phyloP scores from a whole-genome alignment of 2,113 vertebrate species.

The Thymallus thymallus region DNA sequence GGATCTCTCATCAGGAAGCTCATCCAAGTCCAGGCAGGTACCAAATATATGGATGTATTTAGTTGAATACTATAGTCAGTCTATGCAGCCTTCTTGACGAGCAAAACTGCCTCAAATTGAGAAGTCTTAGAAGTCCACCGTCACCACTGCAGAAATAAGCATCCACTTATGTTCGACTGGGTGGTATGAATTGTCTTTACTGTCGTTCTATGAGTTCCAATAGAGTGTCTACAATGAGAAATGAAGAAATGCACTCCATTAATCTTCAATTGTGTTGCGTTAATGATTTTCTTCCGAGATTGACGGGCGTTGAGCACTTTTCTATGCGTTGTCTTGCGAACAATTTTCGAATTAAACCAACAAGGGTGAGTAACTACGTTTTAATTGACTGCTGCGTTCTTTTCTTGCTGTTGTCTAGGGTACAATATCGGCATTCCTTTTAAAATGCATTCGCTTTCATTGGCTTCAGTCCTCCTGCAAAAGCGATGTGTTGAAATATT shows the following conservation, averaged over 20 bases:
- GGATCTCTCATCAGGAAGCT: constrained; percentile 99
- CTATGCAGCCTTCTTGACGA: not conserved
- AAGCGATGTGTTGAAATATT: constrained; percentile 73
- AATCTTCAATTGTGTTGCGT: constrained; percentile 55
- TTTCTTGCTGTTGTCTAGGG: constrained; percentile 51
- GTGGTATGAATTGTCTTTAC: constrained; percentile 18
- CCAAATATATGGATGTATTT: constrained; percentile 59
- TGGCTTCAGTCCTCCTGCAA: constrained; percentile 66
- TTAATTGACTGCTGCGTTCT: constrained; percentile 56
- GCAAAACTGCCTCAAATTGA: constrained; percentile 8
- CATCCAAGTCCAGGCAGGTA: constrained; percentile 83
- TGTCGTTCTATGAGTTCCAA: constrained; percentile 41
- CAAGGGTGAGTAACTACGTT: constrained; percentile 50
- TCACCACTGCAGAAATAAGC: constrained; percentile 45
- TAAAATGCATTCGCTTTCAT: constrained; percentile 66
- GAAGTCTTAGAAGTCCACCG: constrained; percentile 51
- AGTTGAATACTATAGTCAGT: constrained; percentile 16
- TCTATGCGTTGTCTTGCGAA: constrained; percentile 28
- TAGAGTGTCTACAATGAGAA: constrained; percentile 55
- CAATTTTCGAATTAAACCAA: constrained; percentile 63
- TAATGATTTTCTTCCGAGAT: constrained; percentile 49
- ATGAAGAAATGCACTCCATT: constrained; percentile 63
- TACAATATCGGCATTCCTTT: constrained; percentile 72
- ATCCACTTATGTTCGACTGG: constrained; percentile 53
- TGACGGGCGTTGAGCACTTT: constrained; percentile 38